These are phyloP conservation scores for Antheraea yamamai DNA, from an alignment of 2,888 invertebrate species.

Conservation along the genomic window DNA sequence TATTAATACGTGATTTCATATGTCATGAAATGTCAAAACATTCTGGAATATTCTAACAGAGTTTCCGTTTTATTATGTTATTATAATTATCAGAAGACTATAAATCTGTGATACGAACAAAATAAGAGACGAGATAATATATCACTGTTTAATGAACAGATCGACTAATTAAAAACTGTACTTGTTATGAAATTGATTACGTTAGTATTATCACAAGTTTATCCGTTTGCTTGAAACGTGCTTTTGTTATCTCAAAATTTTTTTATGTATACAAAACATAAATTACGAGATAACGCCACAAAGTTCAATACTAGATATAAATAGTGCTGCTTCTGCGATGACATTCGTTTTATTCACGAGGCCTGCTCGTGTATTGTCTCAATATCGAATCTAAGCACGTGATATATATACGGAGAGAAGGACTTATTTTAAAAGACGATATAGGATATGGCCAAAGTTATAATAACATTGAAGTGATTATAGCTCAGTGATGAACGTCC, in stretches of 20 bases:
- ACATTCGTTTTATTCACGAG: not conserved
- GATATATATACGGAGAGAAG: too few relatives aligned
- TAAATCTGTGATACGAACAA: too few relatives aligned
- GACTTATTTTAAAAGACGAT: too few relatives aligned
- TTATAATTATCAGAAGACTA: too few relatives aligned
- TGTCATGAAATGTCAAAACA: too few relatives aligned
- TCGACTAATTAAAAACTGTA: not conserved
- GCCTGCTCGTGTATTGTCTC: not conserved
- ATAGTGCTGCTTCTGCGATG: not conserved
- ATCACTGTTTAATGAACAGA: not conserved
- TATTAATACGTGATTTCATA: too few relatives aligned
- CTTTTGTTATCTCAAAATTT: not conserved
- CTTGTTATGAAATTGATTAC: slow-evolving; percentile 9
- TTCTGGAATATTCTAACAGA: too few relatives aligned
- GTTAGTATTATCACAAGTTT: not conserved
- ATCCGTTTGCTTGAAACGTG: not conserved
- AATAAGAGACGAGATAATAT: too few relatives aligned
- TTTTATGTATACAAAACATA: not conserved
- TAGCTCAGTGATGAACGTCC: too few relatives aligned
- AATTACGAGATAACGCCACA: not conserved
- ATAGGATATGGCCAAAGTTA: too few relatives aligned
- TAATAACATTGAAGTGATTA: too few relatives aligned
- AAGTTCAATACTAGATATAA: slow-evolving; percentile 1
- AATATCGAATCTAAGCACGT: not conserved
- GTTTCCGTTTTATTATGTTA: too few relatives aligned